These are phyloP conservation scores for Catotricha subobsoleta DNA, from an alignment of 2,888 invertebrate species.

Conservation along the genomic window DNA sequence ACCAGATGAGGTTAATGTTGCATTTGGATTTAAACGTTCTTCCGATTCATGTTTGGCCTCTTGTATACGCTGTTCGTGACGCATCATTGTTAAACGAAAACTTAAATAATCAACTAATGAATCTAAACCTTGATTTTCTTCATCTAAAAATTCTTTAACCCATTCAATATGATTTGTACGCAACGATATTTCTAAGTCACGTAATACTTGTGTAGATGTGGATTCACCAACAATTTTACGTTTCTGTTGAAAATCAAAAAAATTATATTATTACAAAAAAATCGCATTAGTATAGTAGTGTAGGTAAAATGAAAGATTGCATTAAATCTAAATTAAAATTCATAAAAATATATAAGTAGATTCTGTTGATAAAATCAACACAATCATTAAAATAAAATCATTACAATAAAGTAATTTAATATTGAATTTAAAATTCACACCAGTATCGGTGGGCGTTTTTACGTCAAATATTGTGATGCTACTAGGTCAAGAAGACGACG, in stretches of 20 bases:
- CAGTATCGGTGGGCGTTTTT: too few species aligned
- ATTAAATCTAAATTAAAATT: too few species aligned
- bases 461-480: too few species aligned
- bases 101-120: constrained; percentile 94
- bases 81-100: constrained; percentile 86
- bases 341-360: too few species aligned
- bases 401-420: too few species aligned
- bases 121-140: constrained; percentile 89
- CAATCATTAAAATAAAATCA: too few species aligned
- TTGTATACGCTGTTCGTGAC: constrained; percentile 67
- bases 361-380: too few species aligned
- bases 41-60: constrained; percentile 59
- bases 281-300: too few species aligned
- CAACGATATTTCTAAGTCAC: constrained; percentile 95
- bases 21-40: constrained; percentile 42
- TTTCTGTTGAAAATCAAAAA: constrained; percentile 46
- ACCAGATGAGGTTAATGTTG: constrained; percentile 13
- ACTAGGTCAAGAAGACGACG: too few species aligned
- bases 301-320: too few species aligned
- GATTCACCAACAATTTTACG: constrained; percentile 92
- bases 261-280: too few species aligned
- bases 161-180: constrained; percentile 99
- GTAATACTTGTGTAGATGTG: constrained; percentile 92
- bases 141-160: constrained; percentile 95
- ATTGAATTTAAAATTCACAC: too few species aligned